Conservation (phyloP, 1,140 invertebrate species). For the Choristoneura fumiferana region DNA sequence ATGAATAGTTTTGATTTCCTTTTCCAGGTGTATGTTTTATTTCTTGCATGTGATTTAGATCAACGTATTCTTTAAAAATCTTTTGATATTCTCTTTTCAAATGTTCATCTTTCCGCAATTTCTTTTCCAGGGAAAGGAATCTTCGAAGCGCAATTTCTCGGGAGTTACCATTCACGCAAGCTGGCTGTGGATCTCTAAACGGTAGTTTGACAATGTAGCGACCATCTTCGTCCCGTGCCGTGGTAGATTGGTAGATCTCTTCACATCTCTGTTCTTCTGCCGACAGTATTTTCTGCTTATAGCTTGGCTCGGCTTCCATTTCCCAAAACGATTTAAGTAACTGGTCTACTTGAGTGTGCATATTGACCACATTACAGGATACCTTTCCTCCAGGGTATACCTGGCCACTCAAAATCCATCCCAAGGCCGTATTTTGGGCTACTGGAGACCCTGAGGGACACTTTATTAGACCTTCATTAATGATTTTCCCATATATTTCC, state of each 20-base stretch:
- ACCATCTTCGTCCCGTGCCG: constrained; percentile 27
- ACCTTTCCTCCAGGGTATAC: neutral
- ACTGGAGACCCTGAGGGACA: constrained; percentile 20
- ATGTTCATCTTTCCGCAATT: no score
- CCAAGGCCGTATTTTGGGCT: constrained; percentile 28
- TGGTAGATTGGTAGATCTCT: constrained; percentile 28
- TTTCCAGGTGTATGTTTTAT: neutral
- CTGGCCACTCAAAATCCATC: constrained; percentile 33
- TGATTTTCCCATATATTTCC: constrained; percentile 17
- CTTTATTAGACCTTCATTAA: constrained; percentile 19
- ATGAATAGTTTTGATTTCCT: neutral
- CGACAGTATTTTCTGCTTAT: constrained; percentile 23
- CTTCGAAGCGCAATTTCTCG: no score
- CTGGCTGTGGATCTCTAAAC: constrained; percentile 1
- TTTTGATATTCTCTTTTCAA: no score
- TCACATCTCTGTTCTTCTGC: constrained; percentile 36
- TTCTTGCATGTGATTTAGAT: no score
- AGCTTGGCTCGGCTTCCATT: constrained; percentile 26
- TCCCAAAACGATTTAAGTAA: constrained; percentile 31
- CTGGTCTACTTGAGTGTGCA: constrained; percentile 24
- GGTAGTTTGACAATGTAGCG: constrained; percentile 31
- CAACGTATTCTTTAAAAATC: no score
- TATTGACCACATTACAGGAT: constrained; percentile 16
- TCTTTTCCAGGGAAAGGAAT: no score
- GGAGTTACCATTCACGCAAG: no score